Conservation (phyloP, 2,888 invertebrate genomes). For the Caenorhabditis parvicauda region DNA sequence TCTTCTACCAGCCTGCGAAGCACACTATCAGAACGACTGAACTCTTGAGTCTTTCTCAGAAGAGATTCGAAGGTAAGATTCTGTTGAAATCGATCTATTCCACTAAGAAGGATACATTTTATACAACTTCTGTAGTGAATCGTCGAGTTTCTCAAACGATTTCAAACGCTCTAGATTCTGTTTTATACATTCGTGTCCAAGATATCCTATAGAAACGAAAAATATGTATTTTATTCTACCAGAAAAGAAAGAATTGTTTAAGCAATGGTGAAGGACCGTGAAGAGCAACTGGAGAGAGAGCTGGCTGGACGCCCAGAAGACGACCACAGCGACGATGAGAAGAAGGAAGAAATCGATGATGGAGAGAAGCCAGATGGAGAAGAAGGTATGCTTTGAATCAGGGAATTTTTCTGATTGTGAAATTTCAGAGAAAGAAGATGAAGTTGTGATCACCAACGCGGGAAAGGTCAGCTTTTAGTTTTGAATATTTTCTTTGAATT, state of each 20-base stretch:
- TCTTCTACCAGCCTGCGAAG: conserved; percentile 83
- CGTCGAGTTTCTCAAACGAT: too few species aligned
- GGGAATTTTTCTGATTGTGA: background rate
- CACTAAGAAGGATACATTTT: too few species aligned
- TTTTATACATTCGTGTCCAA: too few species aligned
- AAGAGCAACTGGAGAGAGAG: conserved; percentile 24
- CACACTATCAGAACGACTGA: conserved; percentile 74
- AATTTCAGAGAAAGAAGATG: conserved; percentile 9
- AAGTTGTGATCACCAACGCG: background rate
- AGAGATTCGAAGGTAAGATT: conserved; percentile 48
- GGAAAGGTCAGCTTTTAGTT: too few species aligned
- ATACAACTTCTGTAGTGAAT: too few species aligned
- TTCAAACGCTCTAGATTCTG: too few species aligned
- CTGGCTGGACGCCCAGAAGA: conserved; percentile 4
- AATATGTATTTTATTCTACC: background rate
- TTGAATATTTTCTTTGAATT: too few species aligned
- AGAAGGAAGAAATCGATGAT: conserved; percentile 13
- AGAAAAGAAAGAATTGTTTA: too few species aligned
- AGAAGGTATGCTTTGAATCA: conserved; percentile 6
- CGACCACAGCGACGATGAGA: conserved; percentile 8
- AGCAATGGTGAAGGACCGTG: conserved; percentile 41
- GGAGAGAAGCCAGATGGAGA: conserved; percentile 2
- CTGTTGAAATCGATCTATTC: background rate
- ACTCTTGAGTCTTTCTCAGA: conserved; percentile 71
- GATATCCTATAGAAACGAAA: background rate